These are phyloP conservation scores for Coracias cyanogaster DNA, from an alignment of 2,797 vertebrate species.

Conservation along the genomic window DNA sequence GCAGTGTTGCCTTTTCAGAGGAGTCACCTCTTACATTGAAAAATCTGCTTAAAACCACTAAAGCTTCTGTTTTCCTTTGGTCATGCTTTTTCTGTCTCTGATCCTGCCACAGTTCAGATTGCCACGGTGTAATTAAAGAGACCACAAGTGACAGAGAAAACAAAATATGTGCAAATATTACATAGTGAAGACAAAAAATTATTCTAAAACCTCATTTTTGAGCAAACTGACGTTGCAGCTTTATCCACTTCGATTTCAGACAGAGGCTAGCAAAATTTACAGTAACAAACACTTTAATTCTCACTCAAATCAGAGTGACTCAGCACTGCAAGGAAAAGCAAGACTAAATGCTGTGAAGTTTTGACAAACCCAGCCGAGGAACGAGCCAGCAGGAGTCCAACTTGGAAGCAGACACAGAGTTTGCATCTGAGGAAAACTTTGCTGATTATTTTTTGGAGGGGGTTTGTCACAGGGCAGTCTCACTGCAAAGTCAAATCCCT, in stretches of 20 bases:
- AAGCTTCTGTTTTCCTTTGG: not conserved
- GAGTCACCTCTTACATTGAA: not conserved
- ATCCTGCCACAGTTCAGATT: not conserved
- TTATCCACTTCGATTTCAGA: constrained; percentile 33
- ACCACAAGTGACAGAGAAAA: not conserved
- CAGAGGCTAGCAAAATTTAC: constrained; percentile 44
- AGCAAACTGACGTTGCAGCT: not conserved
- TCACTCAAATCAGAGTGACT: constrained; percentile 57
- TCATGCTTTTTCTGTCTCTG: not conserved
- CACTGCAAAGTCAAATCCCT: constrained; percentile 18
- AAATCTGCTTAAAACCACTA: constrained; percentile 1
- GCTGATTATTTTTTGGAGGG: constrained; percentile 18
- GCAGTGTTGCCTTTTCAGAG: not conserved
- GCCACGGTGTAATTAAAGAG: not conserved
- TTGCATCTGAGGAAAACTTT: constrained; percentile 37
- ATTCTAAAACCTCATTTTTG: not conserved
- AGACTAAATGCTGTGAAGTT: constrained; percentile 63
- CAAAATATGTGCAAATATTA: not conserved
- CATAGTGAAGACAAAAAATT: not conserved
- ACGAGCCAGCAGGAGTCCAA: constrained; percentile 49
- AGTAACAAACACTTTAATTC: constrained; percentile 43
- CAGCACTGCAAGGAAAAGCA: constrained; percentile 64
- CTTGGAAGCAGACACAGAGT: constrained; percentile 35
- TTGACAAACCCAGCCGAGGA: constrained; percentile 45
- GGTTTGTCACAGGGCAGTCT: constrained; percentile 2